Conservation (phyloP, 2,888 invertebrate genomes). For the Meta bourneti region DNA sequence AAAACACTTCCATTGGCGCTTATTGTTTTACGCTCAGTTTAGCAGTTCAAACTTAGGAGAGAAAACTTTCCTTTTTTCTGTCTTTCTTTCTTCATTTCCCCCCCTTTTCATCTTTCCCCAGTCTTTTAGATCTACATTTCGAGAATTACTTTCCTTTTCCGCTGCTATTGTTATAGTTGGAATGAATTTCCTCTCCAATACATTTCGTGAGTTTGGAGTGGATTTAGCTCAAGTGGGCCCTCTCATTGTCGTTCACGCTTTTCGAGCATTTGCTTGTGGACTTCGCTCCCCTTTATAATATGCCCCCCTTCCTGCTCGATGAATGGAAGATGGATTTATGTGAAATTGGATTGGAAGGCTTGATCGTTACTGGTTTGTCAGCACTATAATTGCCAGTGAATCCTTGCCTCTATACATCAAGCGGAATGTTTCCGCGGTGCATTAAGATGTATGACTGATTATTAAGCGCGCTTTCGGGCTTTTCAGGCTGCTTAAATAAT, state of each 20-base stretch:
- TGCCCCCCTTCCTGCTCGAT: not conserved
- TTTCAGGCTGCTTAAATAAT: constrained; percentile 35
- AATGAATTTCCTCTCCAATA: constrained; percentile 67
- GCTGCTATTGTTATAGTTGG: constrained; percentile 58
- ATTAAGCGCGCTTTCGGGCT: constrained; percentile 15
- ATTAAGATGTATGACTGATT: constrained; percentile 43
- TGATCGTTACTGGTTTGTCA: constrained; percentile 38
- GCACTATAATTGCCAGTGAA: constrained; percentile 27
- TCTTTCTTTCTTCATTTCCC: not conserved
- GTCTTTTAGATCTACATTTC: constrained; percentile 66
- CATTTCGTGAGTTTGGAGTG: constrained; percentile 54
- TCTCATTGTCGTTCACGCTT: constrained; percentile 39
- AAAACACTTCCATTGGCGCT: constrained; percentile 68
- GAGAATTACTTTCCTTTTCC: constrained; percentile 69
- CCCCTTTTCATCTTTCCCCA: not conserved
- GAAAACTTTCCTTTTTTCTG: constrained; percentile 51
- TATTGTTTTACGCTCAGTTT: constrained; percentile 73
- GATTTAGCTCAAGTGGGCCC: constrained; percentile 47
- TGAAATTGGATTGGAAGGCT: constrained; percentile 24
- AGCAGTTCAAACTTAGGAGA: constrained; percentile 64
- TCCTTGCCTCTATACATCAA: not conserved
- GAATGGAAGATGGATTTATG: constrained; percentile 28
- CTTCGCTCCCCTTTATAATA: not conserved
- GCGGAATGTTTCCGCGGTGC: not conserved
- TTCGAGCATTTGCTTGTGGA: not conserved